phyloP scores from a whole-genome alignment of 92 coral and sea anemone genomes.

The Palythoa grandiflora region DNA sequence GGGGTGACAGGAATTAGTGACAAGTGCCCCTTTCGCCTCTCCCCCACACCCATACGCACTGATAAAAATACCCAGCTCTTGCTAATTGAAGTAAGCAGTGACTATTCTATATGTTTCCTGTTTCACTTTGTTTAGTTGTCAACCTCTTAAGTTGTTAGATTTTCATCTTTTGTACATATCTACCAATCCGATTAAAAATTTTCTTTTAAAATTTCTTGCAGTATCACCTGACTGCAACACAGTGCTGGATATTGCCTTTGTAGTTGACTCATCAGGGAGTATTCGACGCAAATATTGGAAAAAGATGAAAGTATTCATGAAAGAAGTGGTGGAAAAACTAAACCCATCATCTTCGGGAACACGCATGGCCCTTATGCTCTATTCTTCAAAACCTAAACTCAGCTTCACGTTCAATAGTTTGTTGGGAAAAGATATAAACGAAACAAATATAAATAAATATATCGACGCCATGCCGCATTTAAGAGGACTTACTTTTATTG shows the following conservation, averaged over 20 bases:
- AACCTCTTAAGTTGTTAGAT: too few species aligned
- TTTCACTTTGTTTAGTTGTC: too few species aligned
- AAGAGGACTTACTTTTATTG: constrained; percentile 37
- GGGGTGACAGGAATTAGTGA: too few species aligned
- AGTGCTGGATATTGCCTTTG: constrained; percentile 22
- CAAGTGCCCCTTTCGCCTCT: neutral
- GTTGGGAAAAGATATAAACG: constrained; percentile 27
- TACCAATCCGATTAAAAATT: too few species aligned
- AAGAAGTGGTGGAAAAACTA: constrained; percentile 23
- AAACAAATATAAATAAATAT: neutral
- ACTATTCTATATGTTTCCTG: too few species aligned
- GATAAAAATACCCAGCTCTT: too few species aligned
- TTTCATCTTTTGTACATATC: too few species aligned
- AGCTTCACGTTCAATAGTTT: constrained; percentile 26
- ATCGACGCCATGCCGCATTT: constrained; percentile 38
- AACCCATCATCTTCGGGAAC: constrained; percentile 25
- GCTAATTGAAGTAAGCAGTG: too few species aligned
- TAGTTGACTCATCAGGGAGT: constrained; percentile 46
- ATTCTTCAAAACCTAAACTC: constrained; percentile 7
- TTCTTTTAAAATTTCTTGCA: neutral
- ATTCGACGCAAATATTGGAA: constrained; percentile 40
- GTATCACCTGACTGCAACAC: neutral
- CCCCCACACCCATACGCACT: too few species aligned
- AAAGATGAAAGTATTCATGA: constrained; percentile 39
- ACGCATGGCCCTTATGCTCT: constrained; percentile 28